phyloP scores from a whole-genome alignment of 2,888 invertebrate genomes.

The Allophyes oxyacanthae region DNA sequence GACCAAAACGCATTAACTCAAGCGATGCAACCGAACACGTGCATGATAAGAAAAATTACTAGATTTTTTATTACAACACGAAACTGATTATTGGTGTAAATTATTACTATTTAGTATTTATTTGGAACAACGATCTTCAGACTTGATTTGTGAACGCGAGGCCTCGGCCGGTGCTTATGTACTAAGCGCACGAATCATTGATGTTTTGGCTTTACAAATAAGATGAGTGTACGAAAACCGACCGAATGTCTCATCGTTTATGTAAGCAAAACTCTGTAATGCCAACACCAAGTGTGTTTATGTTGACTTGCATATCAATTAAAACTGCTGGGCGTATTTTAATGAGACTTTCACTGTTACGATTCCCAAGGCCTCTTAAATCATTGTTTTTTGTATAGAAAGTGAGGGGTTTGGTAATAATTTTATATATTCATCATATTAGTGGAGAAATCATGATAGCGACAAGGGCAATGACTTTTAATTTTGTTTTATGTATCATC shows the following conservation, averaged over 20 bases:
- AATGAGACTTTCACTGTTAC: slow-evolving; percentile 48
- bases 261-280: slow-evolving; percentile 23
- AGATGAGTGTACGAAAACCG: slow-evolving; percentile 12
- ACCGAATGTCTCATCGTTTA: slow-evolving; percentile 24
- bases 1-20: slow-evolving; percentile 44
- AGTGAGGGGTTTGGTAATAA: no score
- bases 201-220: slow-evolving; percentile 20
- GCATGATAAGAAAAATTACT: slow-evolving; percentile 47
- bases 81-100: slow-evolving; percentile 14
- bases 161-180: slow-evolving; percentile 34
- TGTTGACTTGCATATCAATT: slow-evolving; percentile 41
- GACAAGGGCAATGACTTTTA: no score
- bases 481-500: no score
- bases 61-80: slow-evolving; percentile 16
- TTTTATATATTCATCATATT: no score
- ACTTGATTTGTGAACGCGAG: slow-evolving; percentile 12
- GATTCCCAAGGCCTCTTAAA: slow-evolving; percentile 37
- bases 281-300: slow-evolving; percentile 20
- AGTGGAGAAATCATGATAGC: no score
- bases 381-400: slow-evolving; percentile 41
- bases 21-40: slow-evolving; percentile 45
- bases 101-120: slow-evolving; percentile 4
- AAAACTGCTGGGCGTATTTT: slow-evolving; percentile 33
- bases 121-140: slow-evolving; percentile 12
- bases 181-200: slow-evolving; percentile 21